phyloP scores from a whole-genome alignment of 2,797 vertebrate species.

The Sus cebifrons region DNA sequence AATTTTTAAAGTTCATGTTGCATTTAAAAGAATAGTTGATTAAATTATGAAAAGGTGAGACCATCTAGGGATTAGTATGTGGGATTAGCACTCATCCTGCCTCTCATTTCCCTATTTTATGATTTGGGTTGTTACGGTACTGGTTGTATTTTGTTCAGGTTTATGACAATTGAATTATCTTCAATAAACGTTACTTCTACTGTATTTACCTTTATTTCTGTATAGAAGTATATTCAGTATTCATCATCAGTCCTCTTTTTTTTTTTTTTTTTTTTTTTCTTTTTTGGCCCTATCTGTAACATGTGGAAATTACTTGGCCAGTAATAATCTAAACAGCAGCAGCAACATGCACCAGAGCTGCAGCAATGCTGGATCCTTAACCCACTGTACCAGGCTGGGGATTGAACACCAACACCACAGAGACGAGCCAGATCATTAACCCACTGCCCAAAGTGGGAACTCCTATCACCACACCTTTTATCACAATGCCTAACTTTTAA shows the following conservation, averaged over 20 bases:
- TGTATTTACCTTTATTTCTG: background rate
- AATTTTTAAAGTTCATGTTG: background rate
- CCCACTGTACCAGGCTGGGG: too few species aligned
- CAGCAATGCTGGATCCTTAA: too few species aligned
- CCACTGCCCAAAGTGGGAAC: too few species aligned
- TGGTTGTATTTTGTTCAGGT: background rate
- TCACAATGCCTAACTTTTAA: background rate
- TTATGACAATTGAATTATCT: background rate
- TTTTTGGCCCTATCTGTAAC: too few species aligned
- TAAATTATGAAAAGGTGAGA: background rate
- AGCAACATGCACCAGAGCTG: too few species aligned
- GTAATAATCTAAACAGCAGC: too few species aligned
- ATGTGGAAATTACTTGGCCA: too few species aligned
- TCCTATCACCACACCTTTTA: background rate
- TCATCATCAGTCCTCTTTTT: background rate
- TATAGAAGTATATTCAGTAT: background rate
- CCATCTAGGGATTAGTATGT: background rate
- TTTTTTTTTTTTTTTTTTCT: too few species aligned
- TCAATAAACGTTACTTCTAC: background rate
- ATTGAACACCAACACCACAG: too few species aligned
- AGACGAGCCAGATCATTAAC: too few species aligned
- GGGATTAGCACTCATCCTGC: background rate
- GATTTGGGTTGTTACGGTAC: background rate
- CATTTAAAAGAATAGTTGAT: background rate
- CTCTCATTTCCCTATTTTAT: background rate